These are phyloP conservation scores for Numenius phaeopus DNA, from an alignment of 2,797 vertebrate genomes.

Conservation along the genomic window DNA sequence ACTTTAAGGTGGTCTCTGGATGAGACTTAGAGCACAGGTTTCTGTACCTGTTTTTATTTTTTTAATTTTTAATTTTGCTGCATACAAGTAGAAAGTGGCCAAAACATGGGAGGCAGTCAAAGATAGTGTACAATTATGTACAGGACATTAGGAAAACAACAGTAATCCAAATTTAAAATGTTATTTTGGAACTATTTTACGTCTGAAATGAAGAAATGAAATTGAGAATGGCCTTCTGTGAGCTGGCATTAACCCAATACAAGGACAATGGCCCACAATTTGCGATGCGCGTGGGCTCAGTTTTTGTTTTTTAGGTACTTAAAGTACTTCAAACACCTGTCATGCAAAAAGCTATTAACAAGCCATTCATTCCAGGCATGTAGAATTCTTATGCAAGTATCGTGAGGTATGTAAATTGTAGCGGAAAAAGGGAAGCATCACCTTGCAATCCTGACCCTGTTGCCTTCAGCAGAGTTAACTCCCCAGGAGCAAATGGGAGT, in stretches of 20 bases:
- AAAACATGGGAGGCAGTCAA: background rate
- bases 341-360: background rate
- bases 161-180: background rate
- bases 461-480: background rate
- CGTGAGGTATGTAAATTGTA: background rate
- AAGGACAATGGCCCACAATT: background rate
- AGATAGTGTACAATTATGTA: background rate
- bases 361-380: background rate
- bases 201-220: background rate
- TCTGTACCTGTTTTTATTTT: background rate
- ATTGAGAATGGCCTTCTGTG: background rate
- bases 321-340: background rate
- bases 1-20: background rate
- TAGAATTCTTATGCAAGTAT: background rate
- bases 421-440: background rate
- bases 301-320: background rate
- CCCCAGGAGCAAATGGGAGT: background rate
- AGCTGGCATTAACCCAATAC: background rate
- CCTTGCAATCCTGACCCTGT: background rate
- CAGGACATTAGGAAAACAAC: background rate
- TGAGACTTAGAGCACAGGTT: background rate
- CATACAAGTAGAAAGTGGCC: background rate
- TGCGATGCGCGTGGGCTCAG: fast-evolving
- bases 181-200: background rate
- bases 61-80: background rate